A percentile compares a stretch with the other conserved stretches of the same genome.
Evolutionary conservation across 1,140 invertebrate species (phyloP).

Genomic region (Penaeus japonicus): DNA sequence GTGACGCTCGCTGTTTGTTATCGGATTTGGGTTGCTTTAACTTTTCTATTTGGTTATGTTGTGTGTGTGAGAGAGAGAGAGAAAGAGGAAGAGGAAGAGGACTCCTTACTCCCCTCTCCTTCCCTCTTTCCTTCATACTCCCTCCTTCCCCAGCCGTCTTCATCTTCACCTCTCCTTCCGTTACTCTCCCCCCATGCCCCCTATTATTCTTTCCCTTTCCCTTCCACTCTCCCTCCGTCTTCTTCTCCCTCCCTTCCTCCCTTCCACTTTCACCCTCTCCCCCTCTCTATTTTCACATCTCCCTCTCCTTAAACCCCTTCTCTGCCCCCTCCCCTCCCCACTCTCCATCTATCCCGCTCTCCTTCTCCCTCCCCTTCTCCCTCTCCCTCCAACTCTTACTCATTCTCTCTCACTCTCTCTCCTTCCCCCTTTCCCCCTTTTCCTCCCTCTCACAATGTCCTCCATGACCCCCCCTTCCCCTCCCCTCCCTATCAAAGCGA

Average conservation of each 20-base stretch:
- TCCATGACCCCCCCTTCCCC: not conserved
- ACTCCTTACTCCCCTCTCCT: not conserved
- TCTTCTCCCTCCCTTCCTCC: not conserved
- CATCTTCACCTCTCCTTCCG: not conserved
- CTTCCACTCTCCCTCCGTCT: not conserved
- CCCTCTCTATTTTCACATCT: not conserved
- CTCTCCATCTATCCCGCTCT: conserved; percentile 23
- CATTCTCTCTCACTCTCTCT: not conserved
- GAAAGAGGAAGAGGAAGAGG: not conserved
- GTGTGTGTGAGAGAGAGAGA: too few species aligned
- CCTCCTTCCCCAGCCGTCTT: not conserved
- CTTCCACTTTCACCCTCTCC: not conserved
- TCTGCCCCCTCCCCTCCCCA: not conserved
- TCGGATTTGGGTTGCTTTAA: too few species aligned
- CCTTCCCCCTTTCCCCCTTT: not conserved
- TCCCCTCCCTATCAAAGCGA: not conserved
- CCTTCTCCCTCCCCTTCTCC: not conserved
- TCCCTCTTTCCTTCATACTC: not conserved
- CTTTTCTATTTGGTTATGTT: too few species aligned
- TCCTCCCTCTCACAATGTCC: not conserved
- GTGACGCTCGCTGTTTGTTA: too few species aligned
- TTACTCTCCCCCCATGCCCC: not conserved
- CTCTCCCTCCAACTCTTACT: not conserved
- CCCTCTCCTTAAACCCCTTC: not conserved
- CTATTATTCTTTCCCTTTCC: not conserved